These are phyloP conservation scores for Festucalex cinctus DNA, from an alignment of 2,113 vertebrate species.

Conservation along the genomic window DNA sequence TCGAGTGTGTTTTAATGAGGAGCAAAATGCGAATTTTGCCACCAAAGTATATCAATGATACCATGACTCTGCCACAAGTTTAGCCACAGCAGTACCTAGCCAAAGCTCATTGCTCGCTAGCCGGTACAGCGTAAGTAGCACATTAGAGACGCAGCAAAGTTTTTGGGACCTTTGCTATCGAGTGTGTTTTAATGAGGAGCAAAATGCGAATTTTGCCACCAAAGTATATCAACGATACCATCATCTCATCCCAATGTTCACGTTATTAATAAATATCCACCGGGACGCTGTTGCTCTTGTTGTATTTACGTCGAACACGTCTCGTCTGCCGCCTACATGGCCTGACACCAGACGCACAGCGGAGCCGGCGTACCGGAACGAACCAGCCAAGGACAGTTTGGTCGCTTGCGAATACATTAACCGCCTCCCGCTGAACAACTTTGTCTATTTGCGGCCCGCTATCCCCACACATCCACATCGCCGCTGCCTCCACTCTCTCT, in stretches of 20 bases:
- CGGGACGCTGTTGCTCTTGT: constrained; percentile 23
- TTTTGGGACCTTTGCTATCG: too few relatives aligned
- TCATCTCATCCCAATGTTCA: neutral
- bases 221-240: neutral
- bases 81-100: too few relatives aligned
- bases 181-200: too few relatives aligned
- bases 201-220: neutral
- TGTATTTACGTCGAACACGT: constrained; percentile 52
- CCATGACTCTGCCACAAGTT: too few relatives aligned
- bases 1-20: too few relatives aligned
- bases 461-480: constrained; percentile 13
- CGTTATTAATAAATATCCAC: neutral
- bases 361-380: constrained; percentile 32
- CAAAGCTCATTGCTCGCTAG: too few relatives aligned
- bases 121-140: too few relatives aligned
- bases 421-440: constrained; percentile 47
- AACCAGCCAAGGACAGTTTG: constrained; percentile 62
- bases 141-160: too few relatives aligned
- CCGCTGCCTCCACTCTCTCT: constrained; percentile 23
- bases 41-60: neutral
- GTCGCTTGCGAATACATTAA: constrained; percentile 57
- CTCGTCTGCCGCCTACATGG: constrained; percentile 58
- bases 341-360: constrained; percentile 46
- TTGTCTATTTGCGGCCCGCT: constrained; percentile 32
- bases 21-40: too few relatives aligned